Evolutionary conservation across 1,140 invertebrate genomes (phyloP).

Genomic region (Orchestia grillus): DNA sequence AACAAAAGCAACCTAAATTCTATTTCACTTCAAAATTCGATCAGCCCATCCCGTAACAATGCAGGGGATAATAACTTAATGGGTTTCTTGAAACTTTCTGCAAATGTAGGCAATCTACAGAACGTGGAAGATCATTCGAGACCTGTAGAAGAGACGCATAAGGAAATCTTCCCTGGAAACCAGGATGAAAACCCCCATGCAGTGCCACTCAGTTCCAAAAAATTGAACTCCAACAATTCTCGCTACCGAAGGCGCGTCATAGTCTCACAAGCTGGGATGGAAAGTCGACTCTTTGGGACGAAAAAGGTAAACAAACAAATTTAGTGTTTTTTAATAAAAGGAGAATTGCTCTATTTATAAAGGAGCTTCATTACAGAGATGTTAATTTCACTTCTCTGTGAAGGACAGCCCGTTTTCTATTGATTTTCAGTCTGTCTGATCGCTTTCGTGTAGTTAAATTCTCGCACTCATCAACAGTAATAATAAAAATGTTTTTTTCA

Average conservation of each 20-base stretch:
- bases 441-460: too few relatives aligned
- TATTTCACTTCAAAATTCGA: neutral
- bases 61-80: neutral
- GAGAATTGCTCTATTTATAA: too few relatives aligned
- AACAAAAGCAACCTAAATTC: neutral
- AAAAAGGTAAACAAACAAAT: neutral
- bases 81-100: neutral
- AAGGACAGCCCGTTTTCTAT: too few relatives aligned
- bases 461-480: too few relatives aligned
- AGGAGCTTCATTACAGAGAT: too few relatives aligned
- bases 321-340: too few relatives aligned
- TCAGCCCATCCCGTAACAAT: neutral
- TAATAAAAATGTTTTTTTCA: too few relatives aligned
- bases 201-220: neutral
- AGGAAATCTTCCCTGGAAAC: neutral
- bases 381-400: too few relatives aligned
- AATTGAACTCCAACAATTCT: neutral
- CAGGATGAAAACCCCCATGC: neutral
- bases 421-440: too few relatives aligned
- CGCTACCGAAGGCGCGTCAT: neutral
- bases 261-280: neutral
- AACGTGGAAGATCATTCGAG: neutral
- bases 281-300: neutral
- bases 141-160: neutral
- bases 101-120: neutral